Evolutionary conservation across 2,113 vertebrate species (phyloP).

Genomic region (Dendrocopos noguchii): DNA sequence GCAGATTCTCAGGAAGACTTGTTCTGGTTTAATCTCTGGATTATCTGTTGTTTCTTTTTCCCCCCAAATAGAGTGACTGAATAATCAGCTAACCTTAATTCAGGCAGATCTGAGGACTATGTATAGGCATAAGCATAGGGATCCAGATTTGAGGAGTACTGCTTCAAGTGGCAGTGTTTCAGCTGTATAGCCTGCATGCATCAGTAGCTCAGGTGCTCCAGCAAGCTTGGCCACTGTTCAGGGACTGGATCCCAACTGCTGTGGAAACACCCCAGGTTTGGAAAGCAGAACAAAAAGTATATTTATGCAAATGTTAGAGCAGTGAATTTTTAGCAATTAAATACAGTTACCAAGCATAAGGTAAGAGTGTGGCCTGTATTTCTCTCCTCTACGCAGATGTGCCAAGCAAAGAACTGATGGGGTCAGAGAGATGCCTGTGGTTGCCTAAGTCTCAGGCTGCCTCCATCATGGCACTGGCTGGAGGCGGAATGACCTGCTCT

Average conservation of each 20-base stretch:
- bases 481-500: neutral
- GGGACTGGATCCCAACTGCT: neutral
- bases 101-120: neutral
- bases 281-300: neutral
- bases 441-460: neutral
- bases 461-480: neutral
- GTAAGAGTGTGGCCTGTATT: neutral
- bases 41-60: constrained; percentile 34
- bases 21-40: constrained; percentile 46
- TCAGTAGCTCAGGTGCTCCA: neutral
- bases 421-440: neutral
- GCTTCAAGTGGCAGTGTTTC: neutral
- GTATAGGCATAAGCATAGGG: neutral
- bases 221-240: neutral
- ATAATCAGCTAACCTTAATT: constrained; percentile 7
- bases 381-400: neutral
- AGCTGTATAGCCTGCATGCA: neutral
- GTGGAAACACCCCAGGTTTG: neutral
- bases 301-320: neutral
- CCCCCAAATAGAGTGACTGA: neutral
- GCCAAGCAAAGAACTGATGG: neutral
- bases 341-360: neutral
- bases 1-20: constrained; percentile 28
- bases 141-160: neutral
- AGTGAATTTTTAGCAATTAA: neutral